These are phyloP conservation scores for Corythornis vintsioides DNA, from an alignment of 2,113 vertebrate species.

Conservation along the genomic window DNA sequence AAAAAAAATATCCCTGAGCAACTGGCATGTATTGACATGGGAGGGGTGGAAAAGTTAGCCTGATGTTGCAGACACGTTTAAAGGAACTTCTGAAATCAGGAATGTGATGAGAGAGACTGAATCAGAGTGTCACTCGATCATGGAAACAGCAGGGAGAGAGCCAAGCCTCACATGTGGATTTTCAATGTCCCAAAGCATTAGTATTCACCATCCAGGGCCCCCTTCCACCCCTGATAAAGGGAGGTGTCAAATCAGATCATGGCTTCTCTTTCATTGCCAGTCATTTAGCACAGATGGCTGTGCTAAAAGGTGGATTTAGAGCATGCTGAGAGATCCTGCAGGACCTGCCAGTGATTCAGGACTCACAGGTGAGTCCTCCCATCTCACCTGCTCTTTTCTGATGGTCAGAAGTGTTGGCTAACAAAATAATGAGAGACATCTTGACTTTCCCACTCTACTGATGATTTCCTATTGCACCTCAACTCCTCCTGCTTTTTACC, in stretches of 20 bases:
- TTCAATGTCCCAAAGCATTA: slow-evolving; percentile 59
- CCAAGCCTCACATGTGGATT: slow-evolving; percentile 54
- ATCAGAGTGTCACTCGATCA: slow-evolving; percentile 43
- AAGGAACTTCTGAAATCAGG: slow-evolving; percentile 38
- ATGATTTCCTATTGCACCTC: background rate
- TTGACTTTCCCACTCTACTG: accelerated
- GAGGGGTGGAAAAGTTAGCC: slow-evolving; percentile 45
- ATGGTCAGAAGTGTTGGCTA: background rate
- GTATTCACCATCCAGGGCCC: background rate
- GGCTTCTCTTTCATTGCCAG: background rate
- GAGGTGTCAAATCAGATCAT: slow-evolving; percentile 46
- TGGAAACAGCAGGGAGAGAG: slow-evolving; percentile 45
- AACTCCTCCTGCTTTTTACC: background rate
- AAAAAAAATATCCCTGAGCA: slow-evolving; percentile 62
- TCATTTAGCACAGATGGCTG: accelerated
- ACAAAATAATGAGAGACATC: background rate
- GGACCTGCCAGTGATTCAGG: background rate
- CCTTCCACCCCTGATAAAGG: background rate
- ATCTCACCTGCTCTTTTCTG: background rate
- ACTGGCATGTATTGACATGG: slow-evolving; percentile 52
- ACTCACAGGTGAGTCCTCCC: background rate
- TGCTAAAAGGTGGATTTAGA: background rate
- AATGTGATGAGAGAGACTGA: slow-evolving; percentile 25
- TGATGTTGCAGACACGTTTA: background rate
- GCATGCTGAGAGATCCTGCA: background rate